phyloP scores from a whole-genome alignment of 2,113 vertebrate species.

The Cololabis saira region DNA sequence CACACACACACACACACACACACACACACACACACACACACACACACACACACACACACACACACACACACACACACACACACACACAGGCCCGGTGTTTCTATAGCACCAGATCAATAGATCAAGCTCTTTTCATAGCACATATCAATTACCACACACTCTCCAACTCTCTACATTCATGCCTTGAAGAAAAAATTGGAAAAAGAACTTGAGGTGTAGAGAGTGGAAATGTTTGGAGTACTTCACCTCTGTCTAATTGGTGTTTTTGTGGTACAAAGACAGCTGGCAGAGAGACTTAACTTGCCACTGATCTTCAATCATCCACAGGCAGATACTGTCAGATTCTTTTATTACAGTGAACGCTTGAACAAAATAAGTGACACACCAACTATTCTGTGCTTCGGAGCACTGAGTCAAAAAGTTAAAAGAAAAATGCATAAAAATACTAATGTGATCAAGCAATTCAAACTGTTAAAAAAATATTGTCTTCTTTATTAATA shows the following conservation, averaged over 20 bases:
- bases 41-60: too few relatives aligned
- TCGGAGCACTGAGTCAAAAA: not conserved
- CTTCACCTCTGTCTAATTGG: conserved; percentile 4
- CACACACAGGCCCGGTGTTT: not conserved
- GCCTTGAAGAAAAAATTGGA: conserved; percentile 14
- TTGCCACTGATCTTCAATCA: conserved; percentile 14
- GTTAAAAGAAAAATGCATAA: too few relatives aligned
- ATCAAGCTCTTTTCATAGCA: not conserved
- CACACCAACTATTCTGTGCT: not conserved
- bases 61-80: too few relatives aligned
- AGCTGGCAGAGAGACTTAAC: not conserved
- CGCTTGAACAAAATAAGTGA: not conserved
- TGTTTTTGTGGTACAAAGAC: conserved; percentile 3
- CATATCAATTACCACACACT: not conserved
- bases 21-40: too few relatives aligned
- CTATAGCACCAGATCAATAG: conserved; percentile 12
- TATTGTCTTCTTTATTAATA: too few relatives aligned
- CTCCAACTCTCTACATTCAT: not conserved
- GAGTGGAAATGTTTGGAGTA: conserved; percentile 15
- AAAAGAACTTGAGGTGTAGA: conserved; percentile 12
- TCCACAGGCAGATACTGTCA: not conserved
- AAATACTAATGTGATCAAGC: too few relatives aligned
- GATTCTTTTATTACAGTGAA: not conserved
- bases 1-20: too few relatives aligned
- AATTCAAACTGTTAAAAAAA: too few relatives aligned